Conservation (phyloP, 2,797 vertebrate genomes). For the Leucoraja ocellata region DNA sequence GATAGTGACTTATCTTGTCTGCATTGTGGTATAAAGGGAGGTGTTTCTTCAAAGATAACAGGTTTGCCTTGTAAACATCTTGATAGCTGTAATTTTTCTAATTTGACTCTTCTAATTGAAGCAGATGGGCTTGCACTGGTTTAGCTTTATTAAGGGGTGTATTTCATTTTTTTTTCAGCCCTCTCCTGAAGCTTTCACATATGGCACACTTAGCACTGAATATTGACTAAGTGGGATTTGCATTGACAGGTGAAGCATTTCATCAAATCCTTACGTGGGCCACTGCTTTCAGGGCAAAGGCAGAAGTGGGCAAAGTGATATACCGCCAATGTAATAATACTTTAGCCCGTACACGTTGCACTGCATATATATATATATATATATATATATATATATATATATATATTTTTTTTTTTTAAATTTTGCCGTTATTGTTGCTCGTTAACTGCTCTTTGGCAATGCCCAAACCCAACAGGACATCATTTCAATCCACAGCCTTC, state of each 20-base stretch:
- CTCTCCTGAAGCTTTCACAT: conserved; percentile 29
- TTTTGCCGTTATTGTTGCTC: background rate
- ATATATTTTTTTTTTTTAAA: background rate
- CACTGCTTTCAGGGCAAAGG: background rate
- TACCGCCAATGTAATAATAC: background rate
- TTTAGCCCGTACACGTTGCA: background rate
- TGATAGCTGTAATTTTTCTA: background rate
- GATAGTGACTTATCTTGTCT: background rate
- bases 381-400: no score
- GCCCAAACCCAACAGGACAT: background rate
- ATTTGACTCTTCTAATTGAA: conserved; percentile 18
- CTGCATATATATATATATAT: background rate
- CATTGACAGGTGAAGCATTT: conserved; percentile 35
- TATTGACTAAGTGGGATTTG: conserved; percentile 27
- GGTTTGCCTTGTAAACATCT: background rate
- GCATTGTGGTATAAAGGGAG: background rate
- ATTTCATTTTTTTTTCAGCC: conserved; percentile 18
- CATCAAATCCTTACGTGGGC: background rate
- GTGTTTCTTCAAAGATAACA: background rate
- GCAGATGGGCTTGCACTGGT: conserved; percentile 14
- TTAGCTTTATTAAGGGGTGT: conserved; percentile 31
- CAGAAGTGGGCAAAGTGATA: background rate
- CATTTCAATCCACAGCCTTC: background rate
- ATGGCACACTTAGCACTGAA: conserved; percentile 19
- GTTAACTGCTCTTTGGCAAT: background rate